phyloP scores from a whole-genome alignment of 2,888 invertebrate genomes.

The Agrotis puta region DNA sequence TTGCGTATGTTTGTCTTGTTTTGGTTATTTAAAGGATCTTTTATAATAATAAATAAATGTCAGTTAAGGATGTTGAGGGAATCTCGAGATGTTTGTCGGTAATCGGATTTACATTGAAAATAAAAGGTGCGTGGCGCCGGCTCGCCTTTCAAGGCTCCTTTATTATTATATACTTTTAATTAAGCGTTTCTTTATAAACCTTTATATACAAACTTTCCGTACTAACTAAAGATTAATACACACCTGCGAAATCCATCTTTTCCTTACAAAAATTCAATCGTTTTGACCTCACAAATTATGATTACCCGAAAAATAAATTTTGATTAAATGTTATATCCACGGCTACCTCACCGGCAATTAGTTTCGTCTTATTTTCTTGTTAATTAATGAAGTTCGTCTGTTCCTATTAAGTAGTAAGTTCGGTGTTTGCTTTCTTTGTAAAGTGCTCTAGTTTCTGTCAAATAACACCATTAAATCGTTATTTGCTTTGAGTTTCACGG shows the following conservation, averaged over 20 bases:
- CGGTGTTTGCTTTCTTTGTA: conserved; percentile 54
- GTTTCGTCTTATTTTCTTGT: conserved; percentile 48
- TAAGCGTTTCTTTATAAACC: conserved; percentile 52
- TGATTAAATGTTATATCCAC: conserved; percentile 27
- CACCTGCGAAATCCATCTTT: conserved; percentile 21
- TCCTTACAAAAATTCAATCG: conserved; percentile 20
- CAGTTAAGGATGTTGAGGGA: conserved; percentile 21
- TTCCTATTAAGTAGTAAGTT: conserved; percentile 58
- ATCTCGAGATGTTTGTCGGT: conserved; percentile 45
- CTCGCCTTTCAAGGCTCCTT: conserved; percentile 36
- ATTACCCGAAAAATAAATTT: conserved; percentile 34
- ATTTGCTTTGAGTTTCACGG: conserved; percentile 34
- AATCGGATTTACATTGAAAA: conserved; percentile 53
- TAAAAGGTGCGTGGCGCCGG: conserved; percentile 35
- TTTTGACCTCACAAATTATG: conserved; percentile 28
- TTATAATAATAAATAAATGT: conserved; percentile 1
- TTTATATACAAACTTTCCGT: conserved; percentile 33
- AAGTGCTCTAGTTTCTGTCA: conserved; percentile 48
- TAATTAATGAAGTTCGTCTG: conserved; percentile 61
- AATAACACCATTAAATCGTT: conserved; percentile 48
- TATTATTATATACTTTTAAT: conserved; percentile 63
- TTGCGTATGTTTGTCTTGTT: neutral
- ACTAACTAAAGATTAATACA: conserved; percentile 51
- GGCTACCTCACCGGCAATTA: conserved; percentile 39
- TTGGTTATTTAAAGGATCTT: conserved; percentile 9